These are phyloP conservation scores for Cyrtodaria siliqua DNA, from an alignment of 2,888 invertebrate species.

Conservation along the genomic window DNA sequence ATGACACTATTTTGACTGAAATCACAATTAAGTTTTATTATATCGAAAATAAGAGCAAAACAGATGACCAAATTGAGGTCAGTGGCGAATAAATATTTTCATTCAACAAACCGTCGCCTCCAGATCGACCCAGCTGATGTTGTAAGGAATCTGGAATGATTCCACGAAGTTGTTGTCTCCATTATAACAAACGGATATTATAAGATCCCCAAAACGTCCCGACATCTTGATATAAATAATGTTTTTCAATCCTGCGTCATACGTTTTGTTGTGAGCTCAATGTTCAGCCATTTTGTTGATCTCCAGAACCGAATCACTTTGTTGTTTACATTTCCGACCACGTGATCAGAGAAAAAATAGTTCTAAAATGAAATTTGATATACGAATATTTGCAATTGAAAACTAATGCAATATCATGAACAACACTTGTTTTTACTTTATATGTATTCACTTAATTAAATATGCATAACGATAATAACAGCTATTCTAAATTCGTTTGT, in stretches of 20 bases:
- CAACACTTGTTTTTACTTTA: no score
- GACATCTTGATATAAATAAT: conserved; percentile 25
- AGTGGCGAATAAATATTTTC: no score
- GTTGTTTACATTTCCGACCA: conserved; percentile 50
- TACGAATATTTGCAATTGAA: no score
- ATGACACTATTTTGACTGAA: no score
- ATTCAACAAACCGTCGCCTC: conserved; percentile 65
- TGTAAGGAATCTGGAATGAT: conserved; percentile 55
- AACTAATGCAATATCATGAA: no score
- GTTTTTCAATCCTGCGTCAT: conserved; percentile 1
- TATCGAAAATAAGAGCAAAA: conserved; percentile 15
- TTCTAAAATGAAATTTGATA: background rate
- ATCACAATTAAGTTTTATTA: no score
- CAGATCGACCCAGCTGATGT: conserved; percentile 65
- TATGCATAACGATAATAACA: no score
- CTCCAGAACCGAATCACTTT: conserved; percentile 28
- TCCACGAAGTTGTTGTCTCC: conserved; percentile 52
- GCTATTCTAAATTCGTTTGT: no score
- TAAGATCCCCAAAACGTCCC: conserved; percentile 10
- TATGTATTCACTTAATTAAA: no score
- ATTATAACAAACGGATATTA: conserved; percentile 51
- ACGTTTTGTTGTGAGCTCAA: conserved; percentile 13
- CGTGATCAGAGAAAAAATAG: conserved; percentile 47
- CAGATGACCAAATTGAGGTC: conserved; percentile 25
- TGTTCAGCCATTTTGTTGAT: conserved; percentile 58